A percentile compares a stretch with the other conserved stretches of the same genome.
phyloP scores from a whole-genome alignment of 2,113 vertebrate genomes.

The Lepus americanus region DNA sequence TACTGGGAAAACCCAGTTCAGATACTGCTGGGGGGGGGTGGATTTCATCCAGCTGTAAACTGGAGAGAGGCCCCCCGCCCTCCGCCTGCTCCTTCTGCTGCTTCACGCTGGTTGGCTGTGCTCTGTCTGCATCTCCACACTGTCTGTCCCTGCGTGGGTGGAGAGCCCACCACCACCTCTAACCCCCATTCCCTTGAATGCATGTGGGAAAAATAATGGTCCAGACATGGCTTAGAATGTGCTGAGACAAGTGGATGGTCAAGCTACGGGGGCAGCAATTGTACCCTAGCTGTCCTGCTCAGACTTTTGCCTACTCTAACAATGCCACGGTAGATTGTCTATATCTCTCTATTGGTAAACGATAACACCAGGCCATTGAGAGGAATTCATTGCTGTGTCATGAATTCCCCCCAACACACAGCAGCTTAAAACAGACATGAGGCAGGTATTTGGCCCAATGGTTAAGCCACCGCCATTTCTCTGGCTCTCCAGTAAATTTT shows the following conservation, averaged over 20 bases:
- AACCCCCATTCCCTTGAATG: not conserved
- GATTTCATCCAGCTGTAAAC: not conserved
- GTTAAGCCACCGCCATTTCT: too few relatives aligned
- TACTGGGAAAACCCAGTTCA: not conserved
- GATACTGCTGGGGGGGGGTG: too few relatives aligned
- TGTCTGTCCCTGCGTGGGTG: not conserved
- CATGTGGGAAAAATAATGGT: not conserved
- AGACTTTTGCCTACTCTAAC: not conserved
- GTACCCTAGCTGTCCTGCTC: not conserved
- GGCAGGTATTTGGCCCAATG: too few relatives aligned
- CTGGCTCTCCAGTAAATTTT: too few relatives aligned
- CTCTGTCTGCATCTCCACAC: not conserved
- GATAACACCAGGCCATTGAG: not conserved
- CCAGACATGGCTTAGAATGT: not conserved
- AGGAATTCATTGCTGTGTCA: not conserved
- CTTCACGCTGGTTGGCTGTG: not conserved
- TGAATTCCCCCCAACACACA: not conserved
- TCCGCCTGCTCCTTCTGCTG: not conserved
- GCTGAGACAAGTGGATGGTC: not conserved
- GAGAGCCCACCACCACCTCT: not conserved
- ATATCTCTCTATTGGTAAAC: not conserved
- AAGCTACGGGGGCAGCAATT: not conserved
- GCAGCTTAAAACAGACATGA: not conserved
- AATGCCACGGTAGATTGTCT: not conserved
- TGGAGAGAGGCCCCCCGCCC: not conserved